Evolutionary conservation across 2,113 vertebrate genomes (phyloP).

Genomic region (Colaptes auratus): DNA sequence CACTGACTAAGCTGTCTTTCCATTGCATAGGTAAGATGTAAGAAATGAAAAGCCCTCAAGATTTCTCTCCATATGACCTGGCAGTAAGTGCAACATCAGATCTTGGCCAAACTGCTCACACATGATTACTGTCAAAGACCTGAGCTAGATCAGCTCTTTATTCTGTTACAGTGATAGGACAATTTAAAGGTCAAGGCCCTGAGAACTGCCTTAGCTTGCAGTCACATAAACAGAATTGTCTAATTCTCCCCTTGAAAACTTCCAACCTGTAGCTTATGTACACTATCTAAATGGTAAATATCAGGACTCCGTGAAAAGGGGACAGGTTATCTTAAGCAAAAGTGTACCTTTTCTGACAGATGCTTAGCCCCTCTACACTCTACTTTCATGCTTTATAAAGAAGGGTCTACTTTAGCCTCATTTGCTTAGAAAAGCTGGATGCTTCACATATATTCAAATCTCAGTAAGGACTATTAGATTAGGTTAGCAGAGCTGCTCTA

Average conservation of each 20-base stretch:
- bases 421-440: neutral
- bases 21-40: neutral
- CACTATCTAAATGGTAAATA: neutral
- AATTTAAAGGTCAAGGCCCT: conserved; percentile 25
- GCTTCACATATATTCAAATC: neutral
- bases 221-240: neutral
- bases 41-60: neutral
- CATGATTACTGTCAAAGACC: conserved; percentile 11
- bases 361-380: neutral
- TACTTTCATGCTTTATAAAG: neutral
- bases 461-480: neutral
- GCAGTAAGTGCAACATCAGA: neutral
- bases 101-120: neutral
- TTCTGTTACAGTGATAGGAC: neutral
- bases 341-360: neutral
- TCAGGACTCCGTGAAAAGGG: neutral
- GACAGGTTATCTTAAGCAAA: neutral
- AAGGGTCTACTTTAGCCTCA: neutral
- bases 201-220: conserved; percentile 5
- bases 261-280: neutral
- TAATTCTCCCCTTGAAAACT: neutral
- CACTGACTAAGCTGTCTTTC: neutral
- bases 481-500: neutral
- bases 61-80: neutral
- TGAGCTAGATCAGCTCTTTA: conserved; percentile 24